Evolutionary conservation across 2,113 vertebrate species (phyloP).

Genomic region (Lasiurus cinereus): DNA sequence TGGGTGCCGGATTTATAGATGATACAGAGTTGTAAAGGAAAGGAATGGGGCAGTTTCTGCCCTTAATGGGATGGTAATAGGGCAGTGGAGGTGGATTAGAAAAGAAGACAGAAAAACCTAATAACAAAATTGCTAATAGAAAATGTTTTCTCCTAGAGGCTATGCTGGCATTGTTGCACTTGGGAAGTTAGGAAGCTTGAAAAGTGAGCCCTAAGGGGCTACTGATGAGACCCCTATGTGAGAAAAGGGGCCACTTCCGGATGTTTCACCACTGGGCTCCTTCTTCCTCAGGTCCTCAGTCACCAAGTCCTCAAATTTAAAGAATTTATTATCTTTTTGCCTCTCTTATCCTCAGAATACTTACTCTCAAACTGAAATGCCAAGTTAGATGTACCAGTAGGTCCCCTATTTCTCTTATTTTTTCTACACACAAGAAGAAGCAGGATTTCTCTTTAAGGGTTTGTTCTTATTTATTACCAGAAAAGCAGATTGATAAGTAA

Average conservation of each 20-base stretch:
- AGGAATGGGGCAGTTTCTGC: not conserved
- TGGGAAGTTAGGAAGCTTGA: not conserved
- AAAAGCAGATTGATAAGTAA: not conserved
- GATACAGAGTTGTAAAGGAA: not conserved
- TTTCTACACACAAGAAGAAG: not conserved
- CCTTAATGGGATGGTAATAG: not conserved
- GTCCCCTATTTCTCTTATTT: slow-evolving; percentile 1
- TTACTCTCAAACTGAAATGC: not conserved
- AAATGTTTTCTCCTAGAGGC: not conserved
- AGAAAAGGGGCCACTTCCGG: not conserved
- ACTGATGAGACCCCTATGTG: not conserved
- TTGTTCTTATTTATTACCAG: not conserved
- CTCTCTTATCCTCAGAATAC: not conserved
- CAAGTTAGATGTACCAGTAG: not conserved
- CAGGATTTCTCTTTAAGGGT: not conserved
- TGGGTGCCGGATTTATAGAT: not conserved
- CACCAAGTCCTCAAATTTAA: not conserved
- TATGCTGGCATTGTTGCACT: not conserved
- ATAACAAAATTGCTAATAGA: not conserved
- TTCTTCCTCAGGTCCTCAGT: not conserved
- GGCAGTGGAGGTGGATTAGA: not conserved
- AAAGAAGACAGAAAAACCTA: not conserved
- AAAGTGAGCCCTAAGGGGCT: not conserved
- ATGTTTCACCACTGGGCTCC: not conserved
- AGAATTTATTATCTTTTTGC: not conserved